Base-by-base conservation (phyloP, 2,888 invertebrate genomes). In the Neocrepidodera transversa region DNA sequence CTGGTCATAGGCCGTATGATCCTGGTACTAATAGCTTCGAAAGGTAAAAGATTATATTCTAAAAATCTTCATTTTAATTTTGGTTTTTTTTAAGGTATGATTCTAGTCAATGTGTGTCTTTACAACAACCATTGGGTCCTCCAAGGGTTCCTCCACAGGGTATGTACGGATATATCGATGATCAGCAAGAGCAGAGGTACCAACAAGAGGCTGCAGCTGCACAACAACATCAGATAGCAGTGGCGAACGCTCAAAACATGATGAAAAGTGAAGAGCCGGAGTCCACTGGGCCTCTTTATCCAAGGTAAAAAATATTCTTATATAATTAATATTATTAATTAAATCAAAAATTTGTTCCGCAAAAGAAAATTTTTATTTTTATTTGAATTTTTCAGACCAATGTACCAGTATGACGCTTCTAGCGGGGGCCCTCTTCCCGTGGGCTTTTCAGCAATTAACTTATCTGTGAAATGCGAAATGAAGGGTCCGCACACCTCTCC, bases 401-500 rank as follows among this genome's bases (percentile, higher is more conserved):
- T 91, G 87, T 91, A 91, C 82, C 91, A 91, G 80, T 91, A 91
- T 81, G 91, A 91, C 76, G 86, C 88, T 10, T 30, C 50, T 18
- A 51, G 51, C 45, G 67, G 66, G 26, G 85, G 86, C 70, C 86
- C 87, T 55, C 83, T 89, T 68, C 90, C 88, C 60, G 87, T 89
- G 36, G 90, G 89, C 66, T 88, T 90, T 82, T 89, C 90, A 42
- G 91, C 90, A 68, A 92, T 91, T 78, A 92, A 90, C 84, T 83
- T 91, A 70, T 91, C 90, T 68, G 93, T 93, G 74, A 93, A 93
- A 83, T 92, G 92, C 76, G 81, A 86, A 82, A 81, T 89, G 84
- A 83, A 85, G 74, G 81, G 81, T 51, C 86, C 87, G 13, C 91
- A 91, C 42, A 87, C 91, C 62, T 87, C 90, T 58, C 85, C 89